Evolutionary conservation across 2,797 vertebrate genomes (phyloP).

Genomic region (Eulemur mongoz): DNA sequence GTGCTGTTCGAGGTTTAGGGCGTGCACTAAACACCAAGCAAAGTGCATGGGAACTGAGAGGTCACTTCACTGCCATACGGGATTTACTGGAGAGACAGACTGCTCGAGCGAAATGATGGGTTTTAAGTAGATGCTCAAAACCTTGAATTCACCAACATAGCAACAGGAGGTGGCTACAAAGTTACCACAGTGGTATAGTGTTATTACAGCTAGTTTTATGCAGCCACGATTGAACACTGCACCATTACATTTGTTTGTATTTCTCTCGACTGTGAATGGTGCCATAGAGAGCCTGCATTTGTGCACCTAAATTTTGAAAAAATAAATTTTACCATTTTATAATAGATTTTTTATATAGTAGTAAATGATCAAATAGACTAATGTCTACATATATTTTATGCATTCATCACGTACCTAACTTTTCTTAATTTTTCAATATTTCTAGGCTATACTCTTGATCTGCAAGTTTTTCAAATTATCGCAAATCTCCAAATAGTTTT

Average conservation of each 20-base stretch:
- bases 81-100: background rate
- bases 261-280: background rate
- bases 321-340: background rate
- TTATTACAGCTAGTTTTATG: background rate
- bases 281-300: too few relatives aligned
- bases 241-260: background rate
- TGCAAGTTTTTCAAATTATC: background rate
- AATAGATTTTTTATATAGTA: too few relatives aligned
- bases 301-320: background rate
- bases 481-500: background rate
- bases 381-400: background rate
- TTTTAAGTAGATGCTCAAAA: background rate
- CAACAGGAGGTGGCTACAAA: background rate
- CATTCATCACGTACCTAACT: background rate
- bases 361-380: background rate
- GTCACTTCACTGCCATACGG: background rate
- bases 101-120: background rate
- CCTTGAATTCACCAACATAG: background rate
- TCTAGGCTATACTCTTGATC: background rate
- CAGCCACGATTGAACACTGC: background rate
- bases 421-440: background rate
- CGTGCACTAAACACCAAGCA: background rate
- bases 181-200: too few relatives aligned
- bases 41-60: background rate
- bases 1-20: background rate